Evolutionary conservation across 2,797 vertebrate genomes (phyloP).

Genomic region (Onychomys arenicola): DNA sequence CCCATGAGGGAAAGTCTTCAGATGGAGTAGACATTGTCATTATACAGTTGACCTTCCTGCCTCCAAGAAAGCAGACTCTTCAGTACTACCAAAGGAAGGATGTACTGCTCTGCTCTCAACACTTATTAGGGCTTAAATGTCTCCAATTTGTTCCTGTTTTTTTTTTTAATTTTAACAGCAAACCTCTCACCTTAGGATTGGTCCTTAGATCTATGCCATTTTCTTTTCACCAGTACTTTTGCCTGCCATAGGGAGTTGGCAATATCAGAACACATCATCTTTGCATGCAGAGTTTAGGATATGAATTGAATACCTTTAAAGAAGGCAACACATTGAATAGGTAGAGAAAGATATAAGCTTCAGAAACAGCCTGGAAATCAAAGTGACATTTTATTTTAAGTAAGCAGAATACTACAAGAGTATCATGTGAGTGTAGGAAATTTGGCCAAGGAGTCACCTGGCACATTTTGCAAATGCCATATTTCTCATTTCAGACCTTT

Average conservation of each 20-base stretch:
- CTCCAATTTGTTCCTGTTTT: background rate
- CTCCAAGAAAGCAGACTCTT: no score
- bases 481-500: background rate
- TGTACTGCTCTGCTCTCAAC: no score
- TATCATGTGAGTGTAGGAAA: background rate
- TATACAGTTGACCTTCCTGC: no score
- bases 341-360: background rate
- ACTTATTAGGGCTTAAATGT: background rate
- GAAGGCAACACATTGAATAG: background rate
- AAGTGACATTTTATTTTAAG: background rate
- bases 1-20: background rate
- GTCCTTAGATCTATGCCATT: background rate
- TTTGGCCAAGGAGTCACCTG: background rate
- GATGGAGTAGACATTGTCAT: no score
- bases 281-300: background rate
- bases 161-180: background rate
- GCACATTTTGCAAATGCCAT: background rate
- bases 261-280: no score
- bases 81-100: no score
- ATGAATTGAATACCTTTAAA: background rate
- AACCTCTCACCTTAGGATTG: background rate
- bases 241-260: background rate
- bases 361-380: background rate
- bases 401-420: fast-evolving
- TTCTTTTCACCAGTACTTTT: background rate